Conservation (phyloP, 1,140 invertebrate genomes). For the Thaumatotibia leucotreta region DNA sequence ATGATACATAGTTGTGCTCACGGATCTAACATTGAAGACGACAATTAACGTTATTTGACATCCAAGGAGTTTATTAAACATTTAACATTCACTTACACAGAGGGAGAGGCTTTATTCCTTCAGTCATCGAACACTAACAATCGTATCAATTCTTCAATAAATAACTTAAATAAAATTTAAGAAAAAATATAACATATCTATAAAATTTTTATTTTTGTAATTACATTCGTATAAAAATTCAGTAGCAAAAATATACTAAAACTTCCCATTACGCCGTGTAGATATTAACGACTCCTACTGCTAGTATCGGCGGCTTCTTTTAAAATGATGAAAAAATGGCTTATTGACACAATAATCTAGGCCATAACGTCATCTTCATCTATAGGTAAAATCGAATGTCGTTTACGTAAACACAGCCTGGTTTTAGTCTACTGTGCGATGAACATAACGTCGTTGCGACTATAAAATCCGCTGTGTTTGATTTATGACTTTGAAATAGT, state of each 20-base stretch:
- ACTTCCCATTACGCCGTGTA: background rate
- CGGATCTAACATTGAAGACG: background rate
- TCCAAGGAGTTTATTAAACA: background rate
- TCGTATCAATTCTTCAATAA: background rate
- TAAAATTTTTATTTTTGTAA: background rate
- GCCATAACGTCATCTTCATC: too few species aligned
- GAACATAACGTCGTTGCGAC: too few species aligned
- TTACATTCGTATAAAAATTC: background rate
- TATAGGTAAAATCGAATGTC: too few species aligned
- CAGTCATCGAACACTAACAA: background rate
- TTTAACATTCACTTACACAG: background rate
- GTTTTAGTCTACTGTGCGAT: too few species aligned
- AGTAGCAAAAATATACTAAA: background rate
- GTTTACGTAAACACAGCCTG: too few species aligned
- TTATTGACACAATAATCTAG: background rate
- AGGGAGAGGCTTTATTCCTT: background rate
- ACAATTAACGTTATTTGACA: background rate
- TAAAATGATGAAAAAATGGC: background rate
- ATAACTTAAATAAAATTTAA: slow-evolving; percentile 2
- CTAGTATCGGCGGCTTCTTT: background rate
- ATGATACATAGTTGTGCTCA: background rate
- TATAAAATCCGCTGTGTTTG: too few species aligned
- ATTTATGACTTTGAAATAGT: too few species aligned
- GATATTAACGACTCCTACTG: background rate
- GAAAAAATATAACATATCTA: background rate